Conservation (phyloP, 2,888 invertebrate species). For the Parnassius orleans region DNA sequence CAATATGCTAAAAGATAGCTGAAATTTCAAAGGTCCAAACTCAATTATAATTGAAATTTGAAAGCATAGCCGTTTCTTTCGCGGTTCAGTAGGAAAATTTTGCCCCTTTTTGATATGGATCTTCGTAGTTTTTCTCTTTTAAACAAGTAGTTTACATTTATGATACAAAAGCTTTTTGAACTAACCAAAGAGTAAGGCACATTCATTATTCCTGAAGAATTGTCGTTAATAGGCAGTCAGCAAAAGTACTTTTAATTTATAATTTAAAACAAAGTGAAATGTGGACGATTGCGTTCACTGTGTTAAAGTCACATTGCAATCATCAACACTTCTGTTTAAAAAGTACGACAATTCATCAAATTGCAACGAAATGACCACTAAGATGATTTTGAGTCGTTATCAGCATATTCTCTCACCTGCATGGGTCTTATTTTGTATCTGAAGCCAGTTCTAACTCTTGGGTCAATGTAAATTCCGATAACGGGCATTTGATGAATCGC, state of each 20-base stretch:
- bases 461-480: slow-evolving; percentile 87
- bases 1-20: slow-evolving; percentile 53
- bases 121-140: slow-evolving; percentile 66
- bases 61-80: slow-evolving; percentile 52
- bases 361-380: slow-evolving; percentile 42
- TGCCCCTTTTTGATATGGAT: slow-evolving; percentile 66
- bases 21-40: slow-evolving; percentile 42
- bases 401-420: slow-evolving; percentile 72
- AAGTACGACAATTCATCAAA: slow-evolving; percentile 56
- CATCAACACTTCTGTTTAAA: slow-evolving; percentile 60
- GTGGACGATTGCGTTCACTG: slow-evolving; percentile 62
- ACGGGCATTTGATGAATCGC: slow-evolving; percentile 84
- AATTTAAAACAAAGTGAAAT: slow-evolving; percentile 45
- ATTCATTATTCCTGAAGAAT: slow-evolving; percentile 58
- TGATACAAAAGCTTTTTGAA: slow-evolving; percentile 61
- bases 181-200: slow-evolving; percentile 65
- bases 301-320: slow-evolving; percentile 50
- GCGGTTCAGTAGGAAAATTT: slow-evolving; percentile 65
- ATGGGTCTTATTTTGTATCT: slow-evolving; percentile 86
- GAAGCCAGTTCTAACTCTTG: slow-evolving; percentile 86
- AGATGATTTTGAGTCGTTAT: slow-evolving; percentile 34
- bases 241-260: background rate
- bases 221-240: slow-evolving; percentile 33
- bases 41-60: slow-evolving; percentile 31
- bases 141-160: slow-evolving; percentile 52